A percentile compares a stretch with the other conserved stretches of the same genome.
These are phyloP conservation scores for Octonoba sinensis DNA, from an alignment of 2,888 invertebrate genomes.

Conservation along the genomic window DNA sequence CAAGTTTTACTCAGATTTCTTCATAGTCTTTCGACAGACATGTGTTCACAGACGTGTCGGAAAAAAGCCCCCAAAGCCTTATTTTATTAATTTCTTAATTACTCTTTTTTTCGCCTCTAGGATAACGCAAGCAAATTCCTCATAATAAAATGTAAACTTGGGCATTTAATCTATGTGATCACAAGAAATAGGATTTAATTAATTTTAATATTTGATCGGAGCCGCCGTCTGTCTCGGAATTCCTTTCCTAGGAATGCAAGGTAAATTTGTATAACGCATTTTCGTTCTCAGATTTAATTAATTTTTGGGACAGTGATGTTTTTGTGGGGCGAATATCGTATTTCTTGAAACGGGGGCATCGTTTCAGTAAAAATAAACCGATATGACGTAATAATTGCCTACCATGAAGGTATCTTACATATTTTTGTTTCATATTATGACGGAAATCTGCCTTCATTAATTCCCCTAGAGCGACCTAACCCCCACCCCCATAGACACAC, in stretches of 20 bases:
- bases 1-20: too few species aligned
- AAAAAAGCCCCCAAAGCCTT: too few species aligned
- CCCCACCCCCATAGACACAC: too few species aligned
- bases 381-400: too few species aligned
- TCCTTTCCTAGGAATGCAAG: neutral
- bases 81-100: conserved; percentile 33
- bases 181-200: conserved; percentile 47
- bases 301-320: conserved; percentile 16
- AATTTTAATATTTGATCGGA: conserved; percentile 50
- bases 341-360: too few species aligned
- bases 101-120: conserved; percentile 17
- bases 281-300: conserved; percentile 17
- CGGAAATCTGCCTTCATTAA: too few species aligned
- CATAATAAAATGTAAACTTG: conserved; percentile 20
- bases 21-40: too few species aligned
- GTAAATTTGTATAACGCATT: conserved; percentile 22
- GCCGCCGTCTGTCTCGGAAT: conserved; percentile 6
- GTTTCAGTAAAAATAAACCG: too few species aligned
- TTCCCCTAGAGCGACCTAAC: too few species aligned
- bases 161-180: conserved; percentile 40
- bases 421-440: too few species aligned
- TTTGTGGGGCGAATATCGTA: neutral
- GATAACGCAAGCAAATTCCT: neutral
- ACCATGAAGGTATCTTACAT: too few species aligned
- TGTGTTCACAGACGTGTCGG: too few species aligned